Percentiles rank a stretch among this genome's conserved stretches.
phyloP scores from a whole-genome alignment of 37 sponge, comb jelly and placozoan genomes.

The Haliclona indistincta region DNA sequence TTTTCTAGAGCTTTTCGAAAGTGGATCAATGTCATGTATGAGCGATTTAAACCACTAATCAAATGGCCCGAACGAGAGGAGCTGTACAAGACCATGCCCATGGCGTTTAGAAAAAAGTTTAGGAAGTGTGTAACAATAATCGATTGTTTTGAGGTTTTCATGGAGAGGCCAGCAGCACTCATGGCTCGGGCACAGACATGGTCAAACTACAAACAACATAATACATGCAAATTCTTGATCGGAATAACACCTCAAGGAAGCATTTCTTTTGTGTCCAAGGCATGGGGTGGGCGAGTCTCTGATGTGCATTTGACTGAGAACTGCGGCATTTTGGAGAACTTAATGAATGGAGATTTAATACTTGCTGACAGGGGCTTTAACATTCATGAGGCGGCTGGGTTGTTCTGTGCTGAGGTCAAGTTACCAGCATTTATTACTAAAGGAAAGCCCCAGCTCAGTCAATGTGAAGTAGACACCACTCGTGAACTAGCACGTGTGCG shows the following conservation, averaged over 20 bases:
- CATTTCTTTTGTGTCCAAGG: slow-evolving; percentile 28
- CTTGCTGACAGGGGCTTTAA: slow-evolving; percentile 42
- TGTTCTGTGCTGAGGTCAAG: slow-evolving; percentile 47
- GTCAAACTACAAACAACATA: slow-evolving; percentile 41
- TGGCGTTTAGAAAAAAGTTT: slow-evolving; percentile 1
- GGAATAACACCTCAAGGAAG: slow-evolving; percentile 33
- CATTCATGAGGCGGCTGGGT: slow-evolving; percentile 29
- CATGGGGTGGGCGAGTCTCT: slow-evolving; percentile 34
- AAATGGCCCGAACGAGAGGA: slow-evolving; percentile 42
- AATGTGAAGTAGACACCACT: slow-evolving; percentile 45
- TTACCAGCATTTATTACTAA: slow-evolving; percentile 54
- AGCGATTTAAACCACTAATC: neutral
- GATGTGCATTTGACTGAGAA: slow-evolving; percentile 38
- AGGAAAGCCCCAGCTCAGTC: slow-evolving; percentile 62
- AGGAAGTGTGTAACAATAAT: slow-evolving; percentile 10
- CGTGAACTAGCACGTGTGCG: slow-evolving; percentile 42
- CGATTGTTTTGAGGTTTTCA: slow-evolving; percentile 50
- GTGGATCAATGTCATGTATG: slow-evolving; percentile 39
- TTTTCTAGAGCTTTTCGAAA: slow-evolving; percentile 24
- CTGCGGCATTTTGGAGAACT: slow-evolving; percentile 28
- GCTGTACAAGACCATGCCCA: slow-evolving; percentile 21
- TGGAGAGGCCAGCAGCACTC: slow-evolving; percentile 24
- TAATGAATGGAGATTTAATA: slow-evolving; percentile 26
- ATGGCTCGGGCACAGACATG: slow-evolving; percentile 27
- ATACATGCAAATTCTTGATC: slow-evolving; percentile 31